Percentiles rank a stretch among this genome's conserved stretches.
Conservation (phyloP, 30 jellyfish, hydroid and myxozoan genomes). For the Hydractinia echinata region DNA sequence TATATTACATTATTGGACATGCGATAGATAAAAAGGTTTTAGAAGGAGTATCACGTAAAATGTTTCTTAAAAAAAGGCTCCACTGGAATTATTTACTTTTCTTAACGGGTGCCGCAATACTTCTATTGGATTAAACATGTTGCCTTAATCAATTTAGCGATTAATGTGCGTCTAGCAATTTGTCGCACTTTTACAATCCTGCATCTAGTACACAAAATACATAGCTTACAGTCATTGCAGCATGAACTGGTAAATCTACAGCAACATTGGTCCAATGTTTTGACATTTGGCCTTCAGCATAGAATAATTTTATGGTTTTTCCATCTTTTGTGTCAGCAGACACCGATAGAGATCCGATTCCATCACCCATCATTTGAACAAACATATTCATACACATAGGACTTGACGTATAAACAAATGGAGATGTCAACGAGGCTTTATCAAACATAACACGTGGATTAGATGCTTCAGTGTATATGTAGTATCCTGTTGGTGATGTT, state of each 20-base stretch:
- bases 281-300: neutral
- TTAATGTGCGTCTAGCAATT: neutral
- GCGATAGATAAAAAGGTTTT: too few relatives aligned
- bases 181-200: too few relatives aligned
- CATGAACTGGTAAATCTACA: neutral
- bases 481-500: slow-evolving; percentile 40
- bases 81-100: too few relatives aligned
- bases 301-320: neutral
- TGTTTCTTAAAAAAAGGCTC: too few relatives aligned
- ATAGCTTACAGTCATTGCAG: neutral
- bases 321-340: neutral
- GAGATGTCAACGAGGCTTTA: slow-evolving; percentile 52
- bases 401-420: slow-evolving; percentile 55
- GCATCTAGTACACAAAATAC: neutral
- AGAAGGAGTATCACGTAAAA: too few relatives aligned
- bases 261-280: neutral
- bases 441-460: slow-evolving; percentile 54
- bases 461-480: slow-evolving; percentile 77
- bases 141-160: neutral
- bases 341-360: slow-evolving; percentile 42
- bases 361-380: slow-evolving; percentile 63
- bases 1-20: too few relatives aligned
- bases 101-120: too few relatives aligned
- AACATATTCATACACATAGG: slow-evolving; percentile 66
- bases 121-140: neutral